Evolutionary conservation across 2,888 invertebrate species (phyloP).

Genomic region (Megamerina dolium): DNA sequence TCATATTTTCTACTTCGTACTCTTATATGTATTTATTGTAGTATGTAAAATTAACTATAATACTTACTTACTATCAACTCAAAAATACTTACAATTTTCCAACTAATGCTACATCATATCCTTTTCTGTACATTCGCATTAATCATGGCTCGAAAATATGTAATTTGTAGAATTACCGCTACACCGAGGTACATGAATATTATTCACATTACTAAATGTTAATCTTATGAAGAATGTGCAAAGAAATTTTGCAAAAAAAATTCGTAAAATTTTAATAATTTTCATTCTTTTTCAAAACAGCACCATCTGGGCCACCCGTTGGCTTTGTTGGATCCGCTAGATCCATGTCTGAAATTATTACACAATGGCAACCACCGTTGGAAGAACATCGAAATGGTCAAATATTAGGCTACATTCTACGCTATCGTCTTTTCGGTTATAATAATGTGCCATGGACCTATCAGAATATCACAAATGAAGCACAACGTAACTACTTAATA

Average conservation of each 20-base stretch:
- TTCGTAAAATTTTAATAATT: background rate
- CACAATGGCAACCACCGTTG: conserved; percentile 94
- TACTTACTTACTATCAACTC: too few relatives aligned
- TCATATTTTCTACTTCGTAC: too few relatives aligned
- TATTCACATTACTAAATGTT: background rate
- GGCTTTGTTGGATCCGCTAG: conserved; percentile 92
- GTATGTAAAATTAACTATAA: too few relatives aligned
- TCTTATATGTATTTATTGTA: too few relatives aligned
- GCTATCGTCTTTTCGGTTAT: conserved; percentile 87
- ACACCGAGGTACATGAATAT: conserved; percentile 43
- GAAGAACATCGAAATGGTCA: conserved; percentile 94
- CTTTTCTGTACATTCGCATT: conserved; percentile 26
- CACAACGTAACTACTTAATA: conserved; percentile 83
- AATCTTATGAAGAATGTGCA: background rate
- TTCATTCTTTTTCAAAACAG: conserved; percentile 50
- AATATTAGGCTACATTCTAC: conserved; percentile 86
- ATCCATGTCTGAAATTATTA: conserved; percentile 90
- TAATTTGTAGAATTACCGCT: conserved; percentile 47
- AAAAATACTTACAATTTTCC: too few relatives aligned
- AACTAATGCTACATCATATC: conserved; percentile 27
- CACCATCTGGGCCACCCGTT: conserved; percentile 92
- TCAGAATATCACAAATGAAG: conserved; percentile 88
- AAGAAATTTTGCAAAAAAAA: background rate
- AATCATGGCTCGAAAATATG: conserved; percentile 33
- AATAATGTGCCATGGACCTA: conserved; percentile 87